These are phyloP conservation scores for Dissostichus mawsoni DNA, from an alignment of 2,113 vertebrate genomes.

Conservation along the genomic window DNA sequence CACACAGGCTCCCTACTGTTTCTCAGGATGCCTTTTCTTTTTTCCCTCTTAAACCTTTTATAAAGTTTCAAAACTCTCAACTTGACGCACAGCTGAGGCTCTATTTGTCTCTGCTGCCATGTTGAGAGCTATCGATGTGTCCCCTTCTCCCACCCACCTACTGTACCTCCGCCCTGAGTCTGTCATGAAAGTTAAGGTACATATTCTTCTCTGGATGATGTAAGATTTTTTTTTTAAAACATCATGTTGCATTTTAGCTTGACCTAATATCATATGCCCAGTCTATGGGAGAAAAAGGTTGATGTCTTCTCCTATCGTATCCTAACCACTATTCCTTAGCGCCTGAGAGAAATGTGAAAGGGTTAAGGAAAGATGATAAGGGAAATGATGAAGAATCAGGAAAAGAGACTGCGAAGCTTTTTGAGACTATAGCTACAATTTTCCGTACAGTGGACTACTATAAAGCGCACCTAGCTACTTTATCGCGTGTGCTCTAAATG, in stretches of 20 bases:
- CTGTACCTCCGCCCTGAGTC: not conserved
- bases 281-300: not conserved
- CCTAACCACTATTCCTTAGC: too few relatives aligned
- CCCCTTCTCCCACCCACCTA: not conserved
- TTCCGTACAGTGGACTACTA: too few relatives aligned
- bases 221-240: not conserved
- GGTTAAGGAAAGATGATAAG: too few relatives aligned
- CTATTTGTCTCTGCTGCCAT: not conserved
- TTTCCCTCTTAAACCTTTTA: not conserved
- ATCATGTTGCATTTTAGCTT: not conserved
- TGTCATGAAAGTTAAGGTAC: not conserved
- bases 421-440: too few relatives aligned
- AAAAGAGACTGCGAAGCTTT: too few relatives aligned
- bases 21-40: not conserved
- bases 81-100: slow-evolving; percentile 23
- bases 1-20: not conserved
- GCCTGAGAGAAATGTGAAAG: too few relatives aligned
- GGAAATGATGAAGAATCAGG: too few relatives aligned
- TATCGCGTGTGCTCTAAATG: too few relatives aligned
- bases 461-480: too few relatives aligned
- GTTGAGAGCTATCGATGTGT: slow-evolving; percentile 7
- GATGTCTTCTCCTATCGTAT: too few relatives aligned
- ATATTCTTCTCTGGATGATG: slow-evolving; percentile 20
- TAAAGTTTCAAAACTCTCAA: slow-evolving; percentile 18
- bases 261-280: slow-evolving; percentile 25